These are phyloP conservation scores for Epinephelus lanceolatus DNA, from an alignment of 2,113 vertebrate species.

Conservation along the genomic window DNA sequence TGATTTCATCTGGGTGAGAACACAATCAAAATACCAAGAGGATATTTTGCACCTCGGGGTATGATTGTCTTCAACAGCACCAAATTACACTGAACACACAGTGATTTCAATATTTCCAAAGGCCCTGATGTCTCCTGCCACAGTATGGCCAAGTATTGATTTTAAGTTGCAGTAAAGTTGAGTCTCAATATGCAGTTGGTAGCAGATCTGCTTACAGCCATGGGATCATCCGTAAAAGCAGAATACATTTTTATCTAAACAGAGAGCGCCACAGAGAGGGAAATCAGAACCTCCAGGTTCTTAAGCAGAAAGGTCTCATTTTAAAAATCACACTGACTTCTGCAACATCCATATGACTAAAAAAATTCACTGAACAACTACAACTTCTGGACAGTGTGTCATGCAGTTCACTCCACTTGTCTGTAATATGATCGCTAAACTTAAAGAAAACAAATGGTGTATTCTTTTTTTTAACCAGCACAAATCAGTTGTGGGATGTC, in stretches of 20 bases:
- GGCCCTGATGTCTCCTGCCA: conserved; percentile 21
- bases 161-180: conserved; percentile 34
- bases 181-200: background rate
- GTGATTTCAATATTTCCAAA: conserved; percentile 35
- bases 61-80: conserved; percentile 25
- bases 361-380: no score
- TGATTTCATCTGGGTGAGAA: conserved; percentile 47
- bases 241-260: background rate
- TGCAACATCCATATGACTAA: no score
- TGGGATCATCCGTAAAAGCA: background rate
- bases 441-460: background rate
- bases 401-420: background rate
- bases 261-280: background rate
- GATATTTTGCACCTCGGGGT: conserved; percentile 26
- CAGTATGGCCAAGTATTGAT: conserved; percentile 29
- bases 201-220: background rate
- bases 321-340: background rate
- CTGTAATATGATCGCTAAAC: background rate
- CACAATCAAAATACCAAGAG: conserved; percentile 39
- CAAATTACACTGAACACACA: conserved; percentile 21
- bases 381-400: no score
- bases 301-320: no score
- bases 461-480: background rate
- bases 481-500: background rate
- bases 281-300: background rate